phyloP scores from a whole-genome alignment of 2,797 vertebrate genomes.

The Picus viridis region DNA sequence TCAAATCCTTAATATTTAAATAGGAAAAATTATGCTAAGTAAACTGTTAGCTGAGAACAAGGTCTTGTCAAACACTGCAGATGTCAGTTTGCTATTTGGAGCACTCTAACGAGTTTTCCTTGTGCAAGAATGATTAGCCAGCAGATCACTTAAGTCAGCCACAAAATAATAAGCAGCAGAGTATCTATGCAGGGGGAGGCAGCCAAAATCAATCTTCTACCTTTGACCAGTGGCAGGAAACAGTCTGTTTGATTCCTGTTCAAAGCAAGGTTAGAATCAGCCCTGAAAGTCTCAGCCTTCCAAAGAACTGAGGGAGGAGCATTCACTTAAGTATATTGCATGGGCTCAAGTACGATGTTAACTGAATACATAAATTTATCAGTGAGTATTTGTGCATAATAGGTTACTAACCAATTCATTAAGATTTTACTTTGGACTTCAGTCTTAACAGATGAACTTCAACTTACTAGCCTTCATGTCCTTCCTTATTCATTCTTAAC shows the following conservation, averaged over 20 bases:
- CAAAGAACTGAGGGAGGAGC: background rate
- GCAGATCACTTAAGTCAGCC: background rate
- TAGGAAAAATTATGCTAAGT: background rate
- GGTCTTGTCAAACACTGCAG: background rate
- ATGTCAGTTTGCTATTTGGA: background rate
- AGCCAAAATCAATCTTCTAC: background rate
- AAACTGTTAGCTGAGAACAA: background rate
- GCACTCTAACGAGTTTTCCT: background rate
- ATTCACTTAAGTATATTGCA: background rate
- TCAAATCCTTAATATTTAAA: background rate
- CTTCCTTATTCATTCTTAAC: background rate
- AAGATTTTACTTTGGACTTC: background rate
- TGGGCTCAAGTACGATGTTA: background rate
- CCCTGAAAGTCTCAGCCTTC: background rate
- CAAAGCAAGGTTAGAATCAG: background rate
- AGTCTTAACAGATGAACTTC: background rate
- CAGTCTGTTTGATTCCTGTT: background rate
- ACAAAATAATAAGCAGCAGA: background rate
- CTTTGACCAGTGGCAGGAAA: background rate
- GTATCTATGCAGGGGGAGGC: background rate
- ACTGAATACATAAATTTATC: background rate
- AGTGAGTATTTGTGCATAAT: background rate
- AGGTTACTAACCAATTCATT: background rate
- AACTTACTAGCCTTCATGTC: background rate
- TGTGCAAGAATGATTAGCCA: background rate